Base-by-base conservation (phyloP, 2,797 vertebrate species). In the Knipowitschia caucasica region DNA sequence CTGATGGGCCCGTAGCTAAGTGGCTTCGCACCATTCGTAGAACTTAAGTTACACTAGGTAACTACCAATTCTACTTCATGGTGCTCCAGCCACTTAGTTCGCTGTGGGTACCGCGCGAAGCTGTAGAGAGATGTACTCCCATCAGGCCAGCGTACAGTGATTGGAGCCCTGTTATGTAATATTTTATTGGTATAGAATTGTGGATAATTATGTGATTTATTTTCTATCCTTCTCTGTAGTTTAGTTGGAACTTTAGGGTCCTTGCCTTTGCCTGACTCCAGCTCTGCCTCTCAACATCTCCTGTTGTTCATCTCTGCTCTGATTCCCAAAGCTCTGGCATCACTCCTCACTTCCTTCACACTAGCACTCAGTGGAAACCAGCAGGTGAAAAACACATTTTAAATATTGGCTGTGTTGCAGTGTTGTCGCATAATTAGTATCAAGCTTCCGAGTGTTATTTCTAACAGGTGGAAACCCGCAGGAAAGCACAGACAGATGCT, bases 261-360 rank as follows among this genome's bases (percentile, higher is more conserved):
- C 2, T 24, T 86, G 54, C 82, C 82, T 0, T 71, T 87, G 56
- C 84, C 85, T 0, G 50, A 80, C 40, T 65, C 74, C 39, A 67
- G 58, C 34, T 62, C 57, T 33, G 84, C 85, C 59, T 69, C 82
- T 20, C 82, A 87, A 23, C 85, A 88, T 39, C 82, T 89, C 25
- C 74, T 87, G 53, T 71, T 87, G 36, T 87, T 89, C 76, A 87
- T 89, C 77, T 88, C 85, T 0, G 84, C 86, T 0, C 76, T 87
- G 54, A 85, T 88, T 54, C 86, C 85, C 33, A 89, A 89, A 80
- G 88, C 86, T 20, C 62, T 88, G 70, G 79, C 86, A 0, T 88
- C 84, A 1, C 63, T 88, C 45, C 80, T 89, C 69, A 89, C 86
- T 62, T 88, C 85, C 43, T 89, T 87, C 71, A 86, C 81, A 0